Base-by-base conservation (phyloP, 2,888 invertebrate species). In the Harpalus rubripes region DNA sequence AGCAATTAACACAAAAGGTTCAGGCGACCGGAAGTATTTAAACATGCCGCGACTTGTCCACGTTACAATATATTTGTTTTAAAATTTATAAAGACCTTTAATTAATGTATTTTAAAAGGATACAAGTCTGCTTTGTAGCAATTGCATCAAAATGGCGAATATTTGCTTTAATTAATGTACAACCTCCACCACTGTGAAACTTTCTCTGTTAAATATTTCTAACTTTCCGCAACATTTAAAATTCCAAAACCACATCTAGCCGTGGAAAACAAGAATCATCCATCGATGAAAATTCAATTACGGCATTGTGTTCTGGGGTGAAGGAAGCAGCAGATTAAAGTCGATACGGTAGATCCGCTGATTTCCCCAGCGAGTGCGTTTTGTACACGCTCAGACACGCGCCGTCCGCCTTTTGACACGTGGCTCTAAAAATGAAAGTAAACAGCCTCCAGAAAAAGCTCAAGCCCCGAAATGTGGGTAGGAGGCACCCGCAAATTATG, bases 361-460 rank as follows among this genome's bases (percentile, higher is more conserved):
- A 81, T 81, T 81, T 81, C 81, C 81, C 81, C 39, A 61, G 81
- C 39, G 81, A 44, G 39, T 56, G 68, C 72, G 72, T 68, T 22
- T 15, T 6, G 52, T 39, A 74, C 41, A 39, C 61, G 59, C 83
- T 18, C n/a, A 10, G 59, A 41, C 74, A 83, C 61, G 44, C 74
- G 59, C 74, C 72, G 76, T 61, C 32, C 83, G 83, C 83, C 83
- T 76, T 76, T 76, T 76, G 83, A 76, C 83, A 83, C 83, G 83
- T 74, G 83, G 32, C 76, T 10, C 83, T 72, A 74, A 83, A 83
- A 83, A 83, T 16, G 59, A 76, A 76, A 83, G 83, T 83, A 83
- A 83, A 83, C 83, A 83, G 74, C 83, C 81, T 22, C 81, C 18
- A 68, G 81, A 44, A 56, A 15, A 7, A 82, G 15, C 41, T 15